Evolutionary conservation across 2,113 vertebrate genomes (phyloP).

Genomic region (Cyprinodon brontotheroides): DNA sequence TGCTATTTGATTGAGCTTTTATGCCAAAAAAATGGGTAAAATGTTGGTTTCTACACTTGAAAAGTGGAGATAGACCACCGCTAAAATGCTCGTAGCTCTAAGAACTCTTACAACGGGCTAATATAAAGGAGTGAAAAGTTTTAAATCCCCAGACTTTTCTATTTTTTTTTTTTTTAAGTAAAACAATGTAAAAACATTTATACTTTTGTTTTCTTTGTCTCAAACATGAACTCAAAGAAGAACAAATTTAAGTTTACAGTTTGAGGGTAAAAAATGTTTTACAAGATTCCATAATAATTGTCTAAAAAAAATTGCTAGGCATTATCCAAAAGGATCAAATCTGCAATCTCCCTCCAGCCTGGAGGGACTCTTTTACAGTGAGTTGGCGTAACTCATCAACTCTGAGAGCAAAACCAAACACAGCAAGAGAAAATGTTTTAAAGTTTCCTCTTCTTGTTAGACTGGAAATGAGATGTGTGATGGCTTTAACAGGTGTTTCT

Average conservation of each 20-base stretch:
- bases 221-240: background rate
- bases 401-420: constrained; percentile 40
- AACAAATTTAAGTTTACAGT: background rate
- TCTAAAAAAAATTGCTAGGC: no score
- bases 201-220: background rate
- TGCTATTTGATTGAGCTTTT: no score
- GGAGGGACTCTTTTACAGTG: constrained; percentile 32
- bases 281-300: no score
- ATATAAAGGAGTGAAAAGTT: background rate
- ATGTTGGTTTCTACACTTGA: no score
- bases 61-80: background rate
- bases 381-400: constrained; percentile 50
- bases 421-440: constrained; percentile 24
- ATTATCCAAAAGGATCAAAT: background rate
- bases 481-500: constrained; percentile 56
- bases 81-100: background rate
- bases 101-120: background rate
- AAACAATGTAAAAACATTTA: background rate
- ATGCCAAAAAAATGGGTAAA: background rate
- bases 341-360: constrained; percentile 7
- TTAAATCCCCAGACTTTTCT: background rate
- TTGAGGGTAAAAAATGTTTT: background rate
- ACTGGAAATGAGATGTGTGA: constrained; percentile 39
- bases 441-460: constrained; percentile 36
- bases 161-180: background rate